Conservation (phyloP, 2,888 invertebrate genomes). For the Idaea straminata region DNA sequence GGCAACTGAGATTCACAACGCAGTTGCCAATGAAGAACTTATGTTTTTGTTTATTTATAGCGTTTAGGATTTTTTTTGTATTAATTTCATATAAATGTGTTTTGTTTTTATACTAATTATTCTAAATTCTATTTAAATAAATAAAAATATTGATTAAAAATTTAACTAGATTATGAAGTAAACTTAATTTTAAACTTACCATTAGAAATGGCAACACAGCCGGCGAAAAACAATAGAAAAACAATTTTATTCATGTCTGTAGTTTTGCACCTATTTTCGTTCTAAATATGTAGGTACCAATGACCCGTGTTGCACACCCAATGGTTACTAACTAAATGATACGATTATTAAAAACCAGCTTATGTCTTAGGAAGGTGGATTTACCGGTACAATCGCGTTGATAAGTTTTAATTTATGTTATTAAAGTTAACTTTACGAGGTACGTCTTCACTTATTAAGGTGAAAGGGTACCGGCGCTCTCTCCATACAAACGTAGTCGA, state of each 20-base stretch:
- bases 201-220: conserved; percentile 41
- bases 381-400: conserved; percentile 54
- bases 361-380: conserved; percentile 51
- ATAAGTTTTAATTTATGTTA: neutral
- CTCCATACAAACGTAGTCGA: no score
- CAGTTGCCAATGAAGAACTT: no score
- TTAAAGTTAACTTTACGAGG: neutral
- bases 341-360: conserved; percentile 24
- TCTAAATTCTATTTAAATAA: conserved; percentile 8
- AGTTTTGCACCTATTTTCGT: conserved; percentile 20
- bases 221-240: conserved; percentile 43
- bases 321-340: conserved; percentile 27
- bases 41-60: no score
- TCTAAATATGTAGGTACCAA: conserved; percentile 15
- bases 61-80: no score
- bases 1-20: no score
- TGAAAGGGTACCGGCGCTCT: no score
- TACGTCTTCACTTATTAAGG: no score
- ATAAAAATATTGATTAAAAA: neutral
- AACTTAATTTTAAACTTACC: conserved; percentile 39
- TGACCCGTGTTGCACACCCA: conserved; percentile 24
- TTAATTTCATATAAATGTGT: no score
- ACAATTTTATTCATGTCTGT: conserved; percentile 48
- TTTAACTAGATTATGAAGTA: conserved; percentile 6
- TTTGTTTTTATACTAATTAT: conserved; percentile 17